Evolutionary conservation across 2,113 vertebrate species (phyloP).

Genomic region (Xiphias gladius): DNA sequence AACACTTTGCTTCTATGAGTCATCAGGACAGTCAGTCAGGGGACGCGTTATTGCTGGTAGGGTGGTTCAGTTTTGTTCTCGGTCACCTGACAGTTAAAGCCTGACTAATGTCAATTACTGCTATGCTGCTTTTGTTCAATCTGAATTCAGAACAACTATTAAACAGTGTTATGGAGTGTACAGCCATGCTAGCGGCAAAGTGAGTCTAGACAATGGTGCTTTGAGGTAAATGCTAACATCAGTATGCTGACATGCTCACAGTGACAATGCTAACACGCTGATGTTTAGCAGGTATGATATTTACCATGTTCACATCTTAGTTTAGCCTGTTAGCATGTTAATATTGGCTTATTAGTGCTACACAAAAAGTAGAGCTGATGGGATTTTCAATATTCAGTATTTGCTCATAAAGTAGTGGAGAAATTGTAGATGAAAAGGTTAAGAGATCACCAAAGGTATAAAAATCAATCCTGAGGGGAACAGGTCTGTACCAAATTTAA

Average conservation of each 20-base stretch:
- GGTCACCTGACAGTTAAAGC: background rate
- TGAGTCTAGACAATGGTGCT: background rate
- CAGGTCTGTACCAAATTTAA: background rate
- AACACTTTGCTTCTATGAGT: background rate
- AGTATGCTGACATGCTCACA: background rate
- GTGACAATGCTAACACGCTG: background rate
- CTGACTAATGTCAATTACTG: background rate
- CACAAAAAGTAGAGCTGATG: no score
- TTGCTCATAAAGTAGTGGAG: no score
- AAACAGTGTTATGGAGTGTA: no score
- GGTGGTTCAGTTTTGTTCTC: background rate
- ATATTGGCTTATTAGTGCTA: no score
- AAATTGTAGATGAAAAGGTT: no score
- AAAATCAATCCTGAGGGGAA: no score
- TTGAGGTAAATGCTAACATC: background rate
- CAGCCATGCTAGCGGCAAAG: background rate
- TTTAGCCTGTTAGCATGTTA: no score
- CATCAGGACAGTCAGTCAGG: background rate
- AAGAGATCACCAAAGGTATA: no score
- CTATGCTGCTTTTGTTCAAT: background rate
- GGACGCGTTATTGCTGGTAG: background rate
- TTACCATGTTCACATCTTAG: no score
- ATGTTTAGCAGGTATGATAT: no score
- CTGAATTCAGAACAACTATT: background rate
- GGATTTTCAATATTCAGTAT: no score